Base-by-base conservation (phyloP, 1,140 invertebrate genomes). In the Drosophila mojavensis region DNA sequence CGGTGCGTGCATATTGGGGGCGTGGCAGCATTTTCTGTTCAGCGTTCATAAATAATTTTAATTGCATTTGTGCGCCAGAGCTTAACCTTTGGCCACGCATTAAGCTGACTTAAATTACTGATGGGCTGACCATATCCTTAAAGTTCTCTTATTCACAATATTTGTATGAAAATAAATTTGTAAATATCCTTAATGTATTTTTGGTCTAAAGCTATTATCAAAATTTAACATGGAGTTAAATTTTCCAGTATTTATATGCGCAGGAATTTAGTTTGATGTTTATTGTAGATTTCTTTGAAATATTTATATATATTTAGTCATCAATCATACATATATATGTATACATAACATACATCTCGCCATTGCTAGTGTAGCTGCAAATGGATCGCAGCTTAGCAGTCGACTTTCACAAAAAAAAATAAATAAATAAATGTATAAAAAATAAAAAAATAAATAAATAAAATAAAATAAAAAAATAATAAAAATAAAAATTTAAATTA, bases 31-130 rank as follows among this genome's bases (percentile, higher is more conserved):
- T 47, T 41, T 15, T 41, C 58, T 54, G 10, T 20, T 20, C 48
- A 55, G 61, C 63, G 61, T 51, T 79, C 77, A 65, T 78, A 75
- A 72, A 78, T 71, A 69, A 81, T 75, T 82, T 78, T 81, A 81
- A 81, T 78, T 81, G 75, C 79, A 81, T 75, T 81, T 78, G 63
- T 60, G 67, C 48, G 56, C 56, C 39, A 59, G 51, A 74, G 79
- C 81, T 81, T 82, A 81, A 81, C 79, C 78, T 81, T 75, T 78
- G 75, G 24, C 36, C 43, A 51, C 41, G 74, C 58, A 68, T 78
- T 77, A 81, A 81, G 78, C 48, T 51, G 39, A 28, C 26, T 9
- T 48, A 39, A 30, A 72, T n/a, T 45, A 45, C 62, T 26, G 47
- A 54, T 43, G 58, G 43, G 47, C 43, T 36, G 17, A 11, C 30